Conservation (phyloP, 2,113 vertebrate genomes). For the Asarcornis scutulata region DNA sequence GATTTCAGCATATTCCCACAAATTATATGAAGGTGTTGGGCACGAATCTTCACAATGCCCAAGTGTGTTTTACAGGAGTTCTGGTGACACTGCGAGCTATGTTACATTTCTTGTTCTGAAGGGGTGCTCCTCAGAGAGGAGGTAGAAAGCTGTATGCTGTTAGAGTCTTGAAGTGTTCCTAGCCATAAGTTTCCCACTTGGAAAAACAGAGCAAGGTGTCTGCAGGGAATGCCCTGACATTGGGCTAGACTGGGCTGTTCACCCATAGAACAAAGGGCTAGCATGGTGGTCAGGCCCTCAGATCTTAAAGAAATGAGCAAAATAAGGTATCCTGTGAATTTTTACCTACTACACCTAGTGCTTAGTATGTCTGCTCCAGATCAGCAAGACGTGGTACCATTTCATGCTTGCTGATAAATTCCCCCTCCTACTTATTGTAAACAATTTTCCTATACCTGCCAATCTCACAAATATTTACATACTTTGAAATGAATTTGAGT, state of each 20-base stretch:
- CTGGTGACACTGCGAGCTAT: neutral
- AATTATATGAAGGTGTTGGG: neutral
- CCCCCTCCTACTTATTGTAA: neutral
- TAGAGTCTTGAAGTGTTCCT: conserved; percentile 6
- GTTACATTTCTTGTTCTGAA: neutral
- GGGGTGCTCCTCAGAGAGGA: neutral
- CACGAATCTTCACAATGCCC: conserved; percentile 18
- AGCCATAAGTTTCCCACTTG: neutral
- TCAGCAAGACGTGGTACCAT: neutral
- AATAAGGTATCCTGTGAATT: neutral
- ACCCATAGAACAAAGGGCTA: neutral
- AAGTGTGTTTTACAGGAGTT: neutral
- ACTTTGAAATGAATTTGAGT: neutral
- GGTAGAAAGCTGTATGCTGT: conserved; percentile 7
- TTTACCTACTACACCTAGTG: neutral
- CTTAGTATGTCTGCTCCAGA: neutral
- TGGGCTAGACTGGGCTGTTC: neutral
- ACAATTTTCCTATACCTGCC: neutral
- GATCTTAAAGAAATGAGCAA: neutral
- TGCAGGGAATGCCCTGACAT: neutral
- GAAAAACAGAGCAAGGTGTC: neutral
- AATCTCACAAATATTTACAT: neutral
- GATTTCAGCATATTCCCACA: neutral
- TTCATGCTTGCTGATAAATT: neutral
- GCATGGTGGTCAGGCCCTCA: rapidly evolving